Conservation (phyloP, 2,797 vertebrate species). For the Poecile montanus region DNA sequence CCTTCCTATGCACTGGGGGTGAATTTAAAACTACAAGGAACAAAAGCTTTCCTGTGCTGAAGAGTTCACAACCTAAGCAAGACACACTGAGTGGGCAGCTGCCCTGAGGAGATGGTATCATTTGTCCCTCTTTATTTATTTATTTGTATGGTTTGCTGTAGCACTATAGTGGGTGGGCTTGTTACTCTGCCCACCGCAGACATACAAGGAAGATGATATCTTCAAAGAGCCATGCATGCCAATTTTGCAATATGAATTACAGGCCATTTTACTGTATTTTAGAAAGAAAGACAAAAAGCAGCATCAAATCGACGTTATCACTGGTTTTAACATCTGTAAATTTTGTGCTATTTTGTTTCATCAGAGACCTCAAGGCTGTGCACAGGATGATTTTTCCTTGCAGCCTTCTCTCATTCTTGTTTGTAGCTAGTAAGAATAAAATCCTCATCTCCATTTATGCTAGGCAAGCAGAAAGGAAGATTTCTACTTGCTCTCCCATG, state of each 20-base stretch:
- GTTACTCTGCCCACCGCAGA: constrained; percentile 24
- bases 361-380: constrained; percentile 38
- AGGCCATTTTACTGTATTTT: constrained; percentile 31
- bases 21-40: background rate
- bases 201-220: background rate
- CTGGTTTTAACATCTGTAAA: constrained; percentile 55
- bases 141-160: background rate
- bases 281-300: constrained; percentile 49
- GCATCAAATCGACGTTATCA: constrained; percentile 34
- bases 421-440: constrained; percentile 8
- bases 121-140: constrained; percentile 25
- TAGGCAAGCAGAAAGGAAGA: background rate
- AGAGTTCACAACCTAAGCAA: background rate
- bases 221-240: constrained; percentile 47
- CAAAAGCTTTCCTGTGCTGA: background rate
- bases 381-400: background rate
- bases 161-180: background rate
- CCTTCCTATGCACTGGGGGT: background rate
- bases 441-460: background rate
- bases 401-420: constrained; percentile 4
- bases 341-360: constrained; percentile 59
- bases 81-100: background rate
- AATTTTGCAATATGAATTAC: constrained; percentile 51
- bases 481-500: background rate
- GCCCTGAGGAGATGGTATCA: background rate